Evolutionary conservation across 1,140 invertebrate genomes (phyloP), one percentile per base, ranked within the genome.

Genomic region (Tetragnatha versicolor): DNA sequence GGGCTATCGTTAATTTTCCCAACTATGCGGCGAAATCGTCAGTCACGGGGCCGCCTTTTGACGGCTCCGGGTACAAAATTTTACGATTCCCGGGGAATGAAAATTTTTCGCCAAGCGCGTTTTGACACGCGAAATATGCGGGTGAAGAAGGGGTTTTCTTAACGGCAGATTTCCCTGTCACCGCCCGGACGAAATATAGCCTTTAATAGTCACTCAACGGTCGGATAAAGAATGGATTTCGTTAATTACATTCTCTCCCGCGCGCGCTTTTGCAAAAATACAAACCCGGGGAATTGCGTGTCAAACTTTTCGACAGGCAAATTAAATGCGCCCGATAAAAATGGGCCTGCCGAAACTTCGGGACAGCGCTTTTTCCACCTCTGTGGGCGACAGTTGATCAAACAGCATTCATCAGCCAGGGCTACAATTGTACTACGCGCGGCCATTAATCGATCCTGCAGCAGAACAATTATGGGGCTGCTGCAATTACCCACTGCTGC

Each of bases 241-340:
- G 73, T 77, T 77, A 77, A 77, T 77, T 77, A 77, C 60, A 60
- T 49, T 66, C 39, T 25, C 17, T 33, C 73, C 45, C 37, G 45
- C 55, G 12, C 20, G 9, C 45, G 17, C 60, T 45, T 31, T 22
- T 17, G 27, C 25, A 25, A 77, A 77, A 77, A 77, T 77, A 77
- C 73, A 77, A 77, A 77, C 65, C 61, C 60, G 60, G 45, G n/a
- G 66, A 77, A 77, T 77, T 77, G 73, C 60, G 42, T 77, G 73
- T 77, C 73, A 77, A 77, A 77, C 73, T 77, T 77, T 77, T 77
- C 60, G 73, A 77, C 73, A 77, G 73, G 31, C 73, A 77, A 77
- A 77, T 77, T 77, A 77, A 77, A 77, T 29, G 61, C 33, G 63
- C 69, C 37, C 55, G n/a, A n/a, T n/a, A n/a, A n/a, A n/a, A n/a